A percentile compares a stretch with the other conserved stretches of the same genome.
Evolutionary conservation across 1,140 invertebrate species (phyloP).

Genomic region (Globodera rostochiensis): DNA sequence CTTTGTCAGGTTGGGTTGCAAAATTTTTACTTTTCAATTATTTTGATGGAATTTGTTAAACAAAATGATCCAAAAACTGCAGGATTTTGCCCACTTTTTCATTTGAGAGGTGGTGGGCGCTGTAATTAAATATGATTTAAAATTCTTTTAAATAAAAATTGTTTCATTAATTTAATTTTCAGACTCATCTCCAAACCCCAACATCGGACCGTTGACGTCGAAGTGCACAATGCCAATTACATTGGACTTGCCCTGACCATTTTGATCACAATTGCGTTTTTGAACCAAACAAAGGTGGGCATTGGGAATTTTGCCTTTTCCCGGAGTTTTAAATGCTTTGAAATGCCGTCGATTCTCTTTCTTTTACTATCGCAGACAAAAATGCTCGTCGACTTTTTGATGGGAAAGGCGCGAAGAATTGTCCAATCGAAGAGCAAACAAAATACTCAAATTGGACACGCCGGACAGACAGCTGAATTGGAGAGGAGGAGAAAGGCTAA

Average conservation of each 20-base stretch:
- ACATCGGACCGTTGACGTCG: slow-evolving; percentile 9
- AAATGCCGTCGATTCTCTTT: background rate
- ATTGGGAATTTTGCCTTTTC: background rate
- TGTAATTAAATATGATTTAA: too few species aligned
- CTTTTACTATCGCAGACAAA: background rate
- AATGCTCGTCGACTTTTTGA: slow-evolving; percentile 4
- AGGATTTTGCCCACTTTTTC: too few species aligned
- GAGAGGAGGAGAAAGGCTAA: slow-evolving; percentile 19
- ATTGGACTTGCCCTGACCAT: slow-evolving; percentile 25
- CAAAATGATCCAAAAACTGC: too few species aligned
- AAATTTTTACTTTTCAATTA: background rate
- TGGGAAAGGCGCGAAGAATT: background rate
- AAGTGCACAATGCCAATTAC: slow-evolving; percentile 23
- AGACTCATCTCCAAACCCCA: slow-evolving; percentile 15
- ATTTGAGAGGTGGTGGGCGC: too few species aligned
- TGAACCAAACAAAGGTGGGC: slow-evolving; percentile 35
- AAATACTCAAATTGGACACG: background rate
- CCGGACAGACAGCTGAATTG: background rate
- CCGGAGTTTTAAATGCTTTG: background rate
- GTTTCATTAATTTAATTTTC: background rate
- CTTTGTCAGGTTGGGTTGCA: slow-evolving; percentile 7
- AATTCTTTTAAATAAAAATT: background rate
- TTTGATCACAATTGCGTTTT: slow-evolving; percentile 27
- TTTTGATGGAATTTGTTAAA: background rate
- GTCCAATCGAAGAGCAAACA: background rate